Conservation (phyloP, 2,797 vertebrate species). For the Scolopax rusticola region DNA sequence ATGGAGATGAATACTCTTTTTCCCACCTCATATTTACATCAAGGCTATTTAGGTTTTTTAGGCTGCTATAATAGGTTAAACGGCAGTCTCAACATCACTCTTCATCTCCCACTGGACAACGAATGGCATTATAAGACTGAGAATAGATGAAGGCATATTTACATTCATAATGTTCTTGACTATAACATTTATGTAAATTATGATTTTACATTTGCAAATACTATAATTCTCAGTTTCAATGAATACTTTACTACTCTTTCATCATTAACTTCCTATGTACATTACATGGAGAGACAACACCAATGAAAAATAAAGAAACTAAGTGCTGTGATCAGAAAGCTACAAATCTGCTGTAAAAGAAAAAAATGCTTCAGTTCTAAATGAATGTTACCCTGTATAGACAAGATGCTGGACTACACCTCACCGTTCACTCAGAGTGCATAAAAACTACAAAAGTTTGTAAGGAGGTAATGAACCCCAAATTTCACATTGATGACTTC, state of each 20-base stretch:
- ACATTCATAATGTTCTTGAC: slow-evolving; percentile 69
- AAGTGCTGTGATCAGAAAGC: slow-evolving; percentile 1
- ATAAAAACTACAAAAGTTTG: not conserved
- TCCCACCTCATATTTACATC: slow-evolving; percentile 74
- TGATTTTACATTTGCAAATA: slow-evolving; percentile 76
- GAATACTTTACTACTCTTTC: slow-evolving; percentile 63
- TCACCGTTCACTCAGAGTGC: rapidly evolving
- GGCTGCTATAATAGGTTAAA: slow-evolving; percentile 75
- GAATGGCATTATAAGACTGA: slow-evolving; percentile 69
- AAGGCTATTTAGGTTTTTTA: slow-evolving; percentile 67
- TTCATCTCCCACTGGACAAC: slow-evolving; percentile 75
- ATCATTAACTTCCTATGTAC: slow-evolving; percentile 56
- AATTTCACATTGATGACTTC: not conserved
- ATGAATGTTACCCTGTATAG: not conserved
- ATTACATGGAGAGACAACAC: slow-evolving; percentile 17
- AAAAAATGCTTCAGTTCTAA: slow-evolving; percentile 21
- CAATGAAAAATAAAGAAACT: slow-evolving; percentile 41
- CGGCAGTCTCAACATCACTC: slow-evolving; percentile 68
- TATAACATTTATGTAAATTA: slow-evolving; percentile 78
- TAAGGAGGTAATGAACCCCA: not conserved
- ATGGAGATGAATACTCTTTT: slow-evolving; percentile 76
- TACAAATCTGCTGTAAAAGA: not conserved
- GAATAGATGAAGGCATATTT: slow-evolving; percentile 73
- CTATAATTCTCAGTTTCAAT: slow-evolving; percentile 67
- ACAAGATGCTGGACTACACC: not conserved